Conservation (phyloP, 2,888 invertebrate species). For the Torymus texanus region DNA sequence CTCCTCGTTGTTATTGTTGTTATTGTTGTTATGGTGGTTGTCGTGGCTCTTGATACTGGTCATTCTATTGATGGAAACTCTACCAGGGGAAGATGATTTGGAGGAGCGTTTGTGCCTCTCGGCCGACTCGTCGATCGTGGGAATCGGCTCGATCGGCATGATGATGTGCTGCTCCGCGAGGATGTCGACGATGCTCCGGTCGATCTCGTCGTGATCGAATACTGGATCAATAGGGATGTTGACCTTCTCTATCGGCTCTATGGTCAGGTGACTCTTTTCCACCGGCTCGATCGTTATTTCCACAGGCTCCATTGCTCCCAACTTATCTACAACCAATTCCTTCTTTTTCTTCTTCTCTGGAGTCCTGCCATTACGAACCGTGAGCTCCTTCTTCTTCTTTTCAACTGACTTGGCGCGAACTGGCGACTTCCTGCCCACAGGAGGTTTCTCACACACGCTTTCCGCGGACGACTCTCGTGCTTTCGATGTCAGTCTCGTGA, state of each 20-base stretch:
- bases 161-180: conserved; percentile 38
- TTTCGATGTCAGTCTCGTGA: conserved; percentile 24
- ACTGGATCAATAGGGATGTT: conserved; percentile 5
- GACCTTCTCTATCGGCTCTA: conserved; percentile 25
- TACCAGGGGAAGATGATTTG: conserved; percentile 8
- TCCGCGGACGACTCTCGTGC: conserved; percentile 24
- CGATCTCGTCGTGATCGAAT: conserved; percentile 27
- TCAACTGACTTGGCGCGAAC: neutral
- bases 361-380: neutral
- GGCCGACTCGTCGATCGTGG: neutral
- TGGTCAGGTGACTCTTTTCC: conserved; percentile 29
- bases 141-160: neutral
- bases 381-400: neutral
- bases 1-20: conserved; percentile 34
- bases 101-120: neutral
- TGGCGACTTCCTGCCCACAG: neutral
- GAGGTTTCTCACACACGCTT: conserved; percentile 15
- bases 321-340: neutral
- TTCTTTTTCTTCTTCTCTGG: conserved; percentile 11
- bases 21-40: conserved; percentile 6
- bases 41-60: conserved; percentile 45
- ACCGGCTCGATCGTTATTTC: conserved; percentile 43
- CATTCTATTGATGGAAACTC: conserved; percentile 40
- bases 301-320: neutral
- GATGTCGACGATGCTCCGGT: conserved; percentile 44